Conservation (phyloP, 92 coral and sea anemone genomes). For the Porites evermanni region DNA sequence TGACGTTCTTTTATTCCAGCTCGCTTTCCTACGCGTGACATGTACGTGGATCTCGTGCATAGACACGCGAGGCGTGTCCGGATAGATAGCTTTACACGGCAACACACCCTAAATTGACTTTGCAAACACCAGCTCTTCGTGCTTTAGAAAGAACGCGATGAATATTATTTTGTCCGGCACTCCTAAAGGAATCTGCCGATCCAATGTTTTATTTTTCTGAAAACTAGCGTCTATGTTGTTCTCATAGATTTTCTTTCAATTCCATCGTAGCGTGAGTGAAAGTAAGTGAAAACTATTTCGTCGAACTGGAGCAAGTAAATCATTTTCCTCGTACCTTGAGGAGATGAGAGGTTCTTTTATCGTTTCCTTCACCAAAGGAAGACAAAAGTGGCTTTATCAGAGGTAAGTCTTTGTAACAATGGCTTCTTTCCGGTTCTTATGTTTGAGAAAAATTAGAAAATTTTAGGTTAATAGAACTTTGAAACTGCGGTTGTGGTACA, state of each 20-base stretch:
- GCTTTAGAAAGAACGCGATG: not conserved
- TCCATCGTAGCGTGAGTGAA: not conserved
- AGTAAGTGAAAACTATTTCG: no score
- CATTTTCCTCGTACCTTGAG: not conserved
- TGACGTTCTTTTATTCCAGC: not conserved
- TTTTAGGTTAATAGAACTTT: no score
- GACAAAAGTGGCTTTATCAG: not conserved
- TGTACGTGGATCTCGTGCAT: slow-evolving; percentile 19
- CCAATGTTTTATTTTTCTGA: not conserved
- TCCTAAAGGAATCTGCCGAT: slow-evolving; percentile 3
- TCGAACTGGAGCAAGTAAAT: not conserved
- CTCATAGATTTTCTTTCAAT: not conserved
- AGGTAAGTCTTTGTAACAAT: slow-evolving; percentile 22
- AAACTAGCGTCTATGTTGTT: not conserved
- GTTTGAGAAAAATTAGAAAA: not conserved
- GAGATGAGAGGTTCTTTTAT: not conserved
- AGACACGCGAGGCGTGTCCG: slow-evolving; percentile 27
- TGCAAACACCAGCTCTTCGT: not conserved
- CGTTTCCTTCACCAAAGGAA: slow-evolving; percentile 9
- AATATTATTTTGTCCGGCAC: slow-evolving; percentile 28
- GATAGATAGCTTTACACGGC: slow-evolving; percentile 12
- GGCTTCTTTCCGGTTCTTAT: not conserved
- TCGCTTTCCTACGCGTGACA: not conserved
- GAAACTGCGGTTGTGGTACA: no score
- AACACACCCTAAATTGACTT: slow-evolving; percentile 1